phyloP scores from a whole-genome alignment of 1,140 invertebrate species.

The Oryctes rhinoceros region DNA sequence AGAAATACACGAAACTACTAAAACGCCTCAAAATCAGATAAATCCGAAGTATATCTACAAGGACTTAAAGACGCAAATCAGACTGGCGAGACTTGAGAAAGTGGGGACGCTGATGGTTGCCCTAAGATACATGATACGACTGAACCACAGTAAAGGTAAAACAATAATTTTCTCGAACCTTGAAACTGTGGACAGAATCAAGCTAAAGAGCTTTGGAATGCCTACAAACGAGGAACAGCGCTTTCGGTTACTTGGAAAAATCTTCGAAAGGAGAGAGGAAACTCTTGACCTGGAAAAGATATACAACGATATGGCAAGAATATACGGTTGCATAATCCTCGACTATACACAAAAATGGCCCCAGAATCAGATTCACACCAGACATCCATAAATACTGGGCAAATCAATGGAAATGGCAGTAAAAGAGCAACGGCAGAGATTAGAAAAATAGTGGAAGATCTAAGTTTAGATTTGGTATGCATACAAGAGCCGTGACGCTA shows the following conservation, averaged over 20 bases:
- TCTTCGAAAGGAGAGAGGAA: slow-evolving; percentile 24
- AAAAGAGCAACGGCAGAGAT: background rate
- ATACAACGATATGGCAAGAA: slow-evolving; percentile 27
- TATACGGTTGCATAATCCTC: slow-evolving; percentile 2
- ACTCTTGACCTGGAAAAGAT: background rate
- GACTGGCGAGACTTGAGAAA: slow-evolving; percentile 21
- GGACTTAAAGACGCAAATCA: background rate
- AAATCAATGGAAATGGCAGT: slow-evolving; percentile 24
- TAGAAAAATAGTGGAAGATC: background rate
- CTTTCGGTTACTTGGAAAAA: background rate
- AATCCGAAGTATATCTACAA: background rate
- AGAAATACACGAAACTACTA: too few relatives aligned
- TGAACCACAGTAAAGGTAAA: background rate
- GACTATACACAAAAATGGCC: slow-evolving; percentile 21
- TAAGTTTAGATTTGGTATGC: background rate
- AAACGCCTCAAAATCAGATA: too few relatives aligned
- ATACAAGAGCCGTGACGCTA: background rate
- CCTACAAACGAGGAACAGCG: background rate
- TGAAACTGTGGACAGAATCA: slow-evolving; percentile 11
- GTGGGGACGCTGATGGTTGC: background rate
- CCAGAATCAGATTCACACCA: background rate
- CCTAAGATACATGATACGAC: background rate
- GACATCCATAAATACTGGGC: slow-evolving; percentile 1
- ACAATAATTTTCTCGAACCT: slow-evolving; percentile 26
- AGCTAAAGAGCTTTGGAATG: background rate